These are phyloP conservation scores for Sebastes schlegelii DNA, from an alignment of 2,113 vertebrate species.

Conservation along the genomic window DNA sequence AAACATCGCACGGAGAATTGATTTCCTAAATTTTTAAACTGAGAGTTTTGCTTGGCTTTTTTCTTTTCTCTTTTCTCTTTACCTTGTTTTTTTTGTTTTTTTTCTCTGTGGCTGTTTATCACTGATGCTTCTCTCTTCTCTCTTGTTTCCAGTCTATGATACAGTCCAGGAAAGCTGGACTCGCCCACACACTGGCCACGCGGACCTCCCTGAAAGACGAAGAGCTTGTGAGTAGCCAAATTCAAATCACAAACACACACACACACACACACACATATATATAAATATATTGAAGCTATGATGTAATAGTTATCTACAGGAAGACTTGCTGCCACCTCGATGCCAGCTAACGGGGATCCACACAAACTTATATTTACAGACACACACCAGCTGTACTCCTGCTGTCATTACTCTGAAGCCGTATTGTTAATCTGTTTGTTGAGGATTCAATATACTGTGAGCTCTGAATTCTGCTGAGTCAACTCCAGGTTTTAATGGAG, in stretches of 20 bases:
- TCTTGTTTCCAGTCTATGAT: slow-evolving; percentile 89
- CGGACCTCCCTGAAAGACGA: slow-evolving; percentile 96
- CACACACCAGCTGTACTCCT: not conserved
- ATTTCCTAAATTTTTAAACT: not conserved
- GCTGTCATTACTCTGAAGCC: slow-evolving; percentile 17
- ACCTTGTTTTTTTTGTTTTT: not conserved
- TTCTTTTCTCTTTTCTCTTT: not conserved
- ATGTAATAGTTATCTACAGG: not conserved
- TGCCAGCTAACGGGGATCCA: slow-evolving; percentile 1
- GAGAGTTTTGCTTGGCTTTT: not conserved
- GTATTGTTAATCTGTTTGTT: slow-evolving; percentile 10
- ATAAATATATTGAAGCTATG: not conserved
- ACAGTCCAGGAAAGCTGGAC: slow-evolving; percentile 95
- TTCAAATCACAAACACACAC: not conserved
- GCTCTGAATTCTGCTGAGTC: slow-evolving; percentile 36
- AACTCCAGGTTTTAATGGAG: slow-evolving; percentile 22
- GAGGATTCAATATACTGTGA: not conserved
- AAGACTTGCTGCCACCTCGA: not conserved
- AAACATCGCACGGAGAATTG: not conserved
- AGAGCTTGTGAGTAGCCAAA: slow-evolving; percentile 89
- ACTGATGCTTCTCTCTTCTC: not conserved
- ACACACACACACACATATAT: not conserved
- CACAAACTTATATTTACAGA: not conserved
- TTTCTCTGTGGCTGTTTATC: not conserved
- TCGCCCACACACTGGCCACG: slow-evolving; percentile 92